Evolutionary conservation across 2,888 invertebrate species (phyloP).

Genomic region (Lasioglossum pauxillum): DNA sequence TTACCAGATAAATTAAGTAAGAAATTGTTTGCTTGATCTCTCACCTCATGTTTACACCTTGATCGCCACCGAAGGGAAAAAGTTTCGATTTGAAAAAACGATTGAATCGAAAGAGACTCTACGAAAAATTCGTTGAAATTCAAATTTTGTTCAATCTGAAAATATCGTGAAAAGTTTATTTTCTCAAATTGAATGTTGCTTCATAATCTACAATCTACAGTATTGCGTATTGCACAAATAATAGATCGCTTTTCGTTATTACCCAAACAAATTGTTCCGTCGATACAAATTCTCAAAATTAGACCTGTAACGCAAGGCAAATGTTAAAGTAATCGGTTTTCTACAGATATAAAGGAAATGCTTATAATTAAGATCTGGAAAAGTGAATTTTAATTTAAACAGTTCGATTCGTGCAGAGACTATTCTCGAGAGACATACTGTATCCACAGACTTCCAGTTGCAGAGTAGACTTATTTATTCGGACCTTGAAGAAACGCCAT

Average conservation of each 20-base stretch:
- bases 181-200: constrained; percentile 16
- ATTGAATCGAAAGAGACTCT: constrained; percentile 40
- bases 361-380: background rate
- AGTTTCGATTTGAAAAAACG: constrained; percentile 21
- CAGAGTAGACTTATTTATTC: constrained; percentile 31
- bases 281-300: background rate
- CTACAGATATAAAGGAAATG: background rate
- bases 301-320: background rate
- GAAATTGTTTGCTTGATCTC: background rate
- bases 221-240: constrained; percentile 61
- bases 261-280: too few species aligned
- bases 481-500: constrained; percentile 17
- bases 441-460: background rate
- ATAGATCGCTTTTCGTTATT: constrained; percentile 23
- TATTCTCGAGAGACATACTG: constrained; percentile 15
- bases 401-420: background rate
- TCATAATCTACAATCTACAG: constrained; percentile 16
- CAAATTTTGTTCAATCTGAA: background rate
- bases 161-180: constrained; percentile 16
- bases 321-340: background rate
- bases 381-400: constrained; percentile 4
- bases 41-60: constrained; percentile 2
- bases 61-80: constrained; percentile 24
- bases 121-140: background rate
- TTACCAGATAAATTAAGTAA: background rate